These are phyloP conservation scores for Sphenopsis melanotis DNA, from an alignment of 2,797 vertebrate genomes.

Conservation along the genomic window DNA sequence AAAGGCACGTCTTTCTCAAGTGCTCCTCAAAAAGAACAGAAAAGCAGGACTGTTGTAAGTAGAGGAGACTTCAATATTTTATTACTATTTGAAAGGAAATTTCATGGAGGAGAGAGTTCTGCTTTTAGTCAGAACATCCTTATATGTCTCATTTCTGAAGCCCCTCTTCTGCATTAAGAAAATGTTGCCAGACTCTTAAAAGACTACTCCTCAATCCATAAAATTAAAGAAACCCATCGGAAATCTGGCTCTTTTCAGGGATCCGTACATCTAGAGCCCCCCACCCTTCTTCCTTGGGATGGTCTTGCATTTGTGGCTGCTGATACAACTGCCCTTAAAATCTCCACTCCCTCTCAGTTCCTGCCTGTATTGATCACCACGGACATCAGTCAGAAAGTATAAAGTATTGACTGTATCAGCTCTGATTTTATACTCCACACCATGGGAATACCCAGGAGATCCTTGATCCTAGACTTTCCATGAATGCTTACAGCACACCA, in stretches of 20 bases:
- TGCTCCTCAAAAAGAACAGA: background rate
- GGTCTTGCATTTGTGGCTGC: background rate
- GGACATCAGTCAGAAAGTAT: background rate
- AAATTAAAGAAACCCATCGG: background rate
- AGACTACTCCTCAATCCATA: background rate
- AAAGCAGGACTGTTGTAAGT: background rate
- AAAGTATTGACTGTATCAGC: background rate
- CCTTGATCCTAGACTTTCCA: background rate
- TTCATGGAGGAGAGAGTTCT: background rate
- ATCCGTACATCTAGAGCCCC: rapidly evolving
- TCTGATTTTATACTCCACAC: background rate
- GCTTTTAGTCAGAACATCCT: background rate
- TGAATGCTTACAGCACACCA: background rate
- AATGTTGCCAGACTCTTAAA: background rate
- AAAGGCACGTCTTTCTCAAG: background rate
- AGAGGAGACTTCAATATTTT: background rate
- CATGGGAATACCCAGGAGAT: background rate
- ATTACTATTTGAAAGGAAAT: background rate
- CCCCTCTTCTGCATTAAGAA: background rate
- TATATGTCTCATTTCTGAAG: background rate
- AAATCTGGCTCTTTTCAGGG: background rate
- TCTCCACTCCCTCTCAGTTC: background rate
- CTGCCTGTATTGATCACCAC: background rate
- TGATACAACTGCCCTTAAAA: background rate
- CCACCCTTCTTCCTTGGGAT: background rate